Evolutionary conservation across 2,888 invertebrate species (phyloP).

Genomic region (Macrosiphum euphorbiae): DNA sequence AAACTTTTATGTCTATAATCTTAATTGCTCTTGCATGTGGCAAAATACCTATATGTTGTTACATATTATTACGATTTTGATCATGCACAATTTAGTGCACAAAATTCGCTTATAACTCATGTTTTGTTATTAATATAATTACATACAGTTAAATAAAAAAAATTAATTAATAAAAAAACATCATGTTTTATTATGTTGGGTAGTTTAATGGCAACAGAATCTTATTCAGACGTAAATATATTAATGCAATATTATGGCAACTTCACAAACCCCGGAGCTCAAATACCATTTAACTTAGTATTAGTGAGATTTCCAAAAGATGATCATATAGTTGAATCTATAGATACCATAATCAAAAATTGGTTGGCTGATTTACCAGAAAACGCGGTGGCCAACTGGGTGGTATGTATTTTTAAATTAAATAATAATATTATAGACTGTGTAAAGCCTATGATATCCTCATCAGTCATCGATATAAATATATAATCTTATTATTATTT

Average conservation of each 20-base stretch:
- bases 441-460: no score
- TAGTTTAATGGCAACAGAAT: conserved; percentile 82
- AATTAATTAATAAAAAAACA: not conserved
- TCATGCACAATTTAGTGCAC: no score
- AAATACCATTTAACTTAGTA: conserved; percentile 85
- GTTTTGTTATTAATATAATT: not conserved
- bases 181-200: not conserved
- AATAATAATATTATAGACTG: not conserved
- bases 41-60: no score
- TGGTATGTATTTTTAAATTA: conserved; percentile 70
- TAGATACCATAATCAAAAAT: conserved; percentile 72
- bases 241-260: conserved; percentile 78
- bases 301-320: conserved; percentile 75
- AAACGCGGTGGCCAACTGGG: conserved; percentile 77
- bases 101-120: no score
- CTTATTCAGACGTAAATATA: conserved; percentile 73
- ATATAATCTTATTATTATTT: no score
- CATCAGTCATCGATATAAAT: no score
- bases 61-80: no score
- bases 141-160: not conserved
- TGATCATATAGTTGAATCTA: conserved; percentile 72
- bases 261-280: conserved; percentile 75
- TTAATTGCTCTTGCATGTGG: no score
- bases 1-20: no score
- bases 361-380: conserved; percentile 76